These are phyloP conservation scores for Pan troglodytes DNA, from an alignment of 2,113 vertebrate species.

Conservation along the genomic window DNA sequence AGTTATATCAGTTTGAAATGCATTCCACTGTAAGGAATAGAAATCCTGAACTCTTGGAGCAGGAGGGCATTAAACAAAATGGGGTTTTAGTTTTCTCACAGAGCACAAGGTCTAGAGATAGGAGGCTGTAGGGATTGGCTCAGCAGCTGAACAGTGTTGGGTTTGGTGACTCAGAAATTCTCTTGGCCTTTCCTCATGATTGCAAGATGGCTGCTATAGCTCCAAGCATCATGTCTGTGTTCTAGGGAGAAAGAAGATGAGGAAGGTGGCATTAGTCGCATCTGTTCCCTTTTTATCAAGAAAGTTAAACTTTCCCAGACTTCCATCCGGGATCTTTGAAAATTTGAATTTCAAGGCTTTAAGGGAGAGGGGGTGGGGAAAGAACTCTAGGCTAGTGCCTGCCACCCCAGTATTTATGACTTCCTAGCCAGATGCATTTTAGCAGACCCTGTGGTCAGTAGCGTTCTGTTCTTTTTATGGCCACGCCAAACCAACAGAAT, in stretches of 20 bases:
- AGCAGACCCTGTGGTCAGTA: not conserved
- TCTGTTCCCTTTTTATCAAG: not conserved
- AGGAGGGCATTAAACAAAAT: not conserved
- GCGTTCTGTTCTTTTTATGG: not conserved
- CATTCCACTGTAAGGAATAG: not conserved
- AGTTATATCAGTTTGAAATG: not conserved
- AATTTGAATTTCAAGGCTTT: constrained; percentile 11
- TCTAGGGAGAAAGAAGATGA: not conserved
- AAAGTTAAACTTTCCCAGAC: constrained; percentile 12
- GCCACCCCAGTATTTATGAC: not conserved
- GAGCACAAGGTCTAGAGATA: constrained; percentile 22
- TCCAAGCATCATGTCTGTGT: not conserved
- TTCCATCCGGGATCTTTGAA: not conserved
- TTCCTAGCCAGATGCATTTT: not conserved
- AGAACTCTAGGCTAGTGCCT: not conserved
- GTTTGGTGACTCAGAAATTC: not conserved
- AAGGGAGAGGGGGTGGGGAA: not conserved
- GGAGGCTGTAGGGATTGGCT: not conserved
- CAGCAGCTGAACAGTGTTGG: not conserved
- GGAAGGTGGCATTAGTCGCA: not conserved
- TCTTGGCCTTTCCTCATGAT: constrained; percentile 11
- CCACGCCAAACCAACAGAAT: not conserved
- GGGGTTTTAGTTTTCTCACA: not conserved
- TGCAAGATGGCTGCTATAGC: not conserved
- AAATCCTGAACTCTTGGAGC: not conserved